Base-by-base conservation (phyloP, 2,113 vertebrate species). In the Pterophyllum scalare region DNA sequence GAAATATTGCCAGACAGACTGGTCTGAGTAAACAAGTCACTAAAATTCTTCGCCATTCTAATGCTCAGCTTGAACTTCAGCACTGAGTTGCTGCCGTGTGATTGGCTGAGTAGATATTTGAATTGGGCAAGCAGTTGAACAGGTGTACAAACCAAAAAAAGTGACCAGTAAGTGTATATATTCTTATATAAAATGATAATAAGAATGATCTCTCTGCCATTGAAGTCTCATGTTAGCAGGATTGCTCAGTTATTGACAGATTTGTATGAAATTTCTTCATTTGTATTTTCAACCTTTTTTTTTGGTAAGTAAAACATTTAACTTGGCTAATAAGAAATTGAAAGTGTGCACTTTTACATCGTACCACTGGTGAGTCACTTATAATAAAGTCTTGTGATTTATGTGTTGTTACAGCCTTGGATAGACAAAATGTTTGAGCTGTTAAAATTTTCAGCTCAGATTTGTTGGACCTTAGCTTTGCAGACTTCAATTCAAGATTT, bases 401-500 rank as follows among this genome's bases (percentile, higher is more conserved):
- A 84, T 90, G 75, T 81, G 59, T 57, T 38, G 49, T 89, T 81
- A 20, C 78, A 86, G 85, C 67, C 76, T 77, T 78, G 77, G 40
- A 49, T 2, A 12, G 77, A 77, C 77, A 33, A 19, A 33, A 81
- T 60, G 59, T 88, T 84, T 64, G 28, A 65, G 75, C 64, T 62
- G 52, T 83, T 87, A 84, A 86, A 60, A 46, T 81, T 91, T 83
- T 89, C 33, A 1, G 65, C 80, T 72, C 60, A 31, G 46, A 19
- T 85, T 59, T 67, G 52, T 80, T 86, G 59, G 75, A 89, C 35
- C n/a, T 79, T 20, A 15, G 65, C 82, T 67, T 79, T 75, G 67
- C 75, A 79, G 59, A 81, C 61, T 61, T 75, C 70, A 80, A 72
- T 87, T 91, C 75, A 75, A 61, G 57, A 54, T 81, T 83, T 86